Percentiles rank a stretch among this genome's conserved stretches.
Evolutionary conservation across 2,888 invertebrate genomes (phyloP).

Genomic region (Drosophila setosimentum): DNA sequence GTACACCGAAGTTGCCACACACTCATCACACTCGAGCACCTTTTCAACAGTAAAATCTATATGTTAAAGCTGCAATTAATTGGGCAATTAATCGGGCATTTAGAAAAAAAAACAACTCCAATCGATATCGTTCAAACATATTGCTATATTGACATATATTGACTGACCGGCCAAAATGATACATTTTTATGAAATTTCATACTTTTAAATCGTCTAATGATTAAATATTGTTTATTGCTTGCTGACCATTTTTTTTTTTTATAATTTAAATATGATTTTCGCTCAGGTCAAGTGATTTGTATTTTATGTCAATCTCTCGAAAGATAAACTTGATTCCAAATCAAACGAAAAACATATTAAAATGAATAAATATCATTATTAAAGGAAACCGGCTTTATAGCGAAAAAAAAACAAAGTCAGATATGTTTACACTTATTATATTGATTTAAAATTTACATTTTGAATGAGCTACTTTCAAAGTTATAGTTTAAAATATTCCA

Average conservation of each 20-base stretch:
- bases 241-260: background rate
- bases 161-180: background rate
- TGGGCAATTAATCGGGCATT: too few relatives aligned
- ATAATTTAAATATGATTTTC: background rate
- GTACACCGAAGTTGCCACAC: constrained; percentile 4
- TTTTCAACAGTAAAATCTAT: background rate
- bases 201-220: background rate
- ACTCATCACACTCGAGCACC: background rate
- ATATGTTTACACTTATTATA: too few relatives aligned
- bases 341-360: background rate
- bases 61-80: too few relatives aligned
- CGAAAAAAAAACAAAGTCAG: too few relatives aligned
- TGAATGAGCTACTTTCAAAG: background rate
- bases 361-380: background rate
- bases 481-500: background rate
- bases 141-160: background rate
- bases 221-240: background rate
- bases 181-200: background rate
- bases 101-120: background rate
- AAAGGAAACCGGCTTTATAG: background rate
- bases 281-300: background rate
- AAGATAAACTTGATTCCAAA: too few relatives aligned
- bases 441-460: background rate
- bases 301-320: too few relatives aligned
- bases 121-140: background rate